Conservation (phyloP, 2,888 invertebrate genomes). For the Ophioninae sp. region DNA sequence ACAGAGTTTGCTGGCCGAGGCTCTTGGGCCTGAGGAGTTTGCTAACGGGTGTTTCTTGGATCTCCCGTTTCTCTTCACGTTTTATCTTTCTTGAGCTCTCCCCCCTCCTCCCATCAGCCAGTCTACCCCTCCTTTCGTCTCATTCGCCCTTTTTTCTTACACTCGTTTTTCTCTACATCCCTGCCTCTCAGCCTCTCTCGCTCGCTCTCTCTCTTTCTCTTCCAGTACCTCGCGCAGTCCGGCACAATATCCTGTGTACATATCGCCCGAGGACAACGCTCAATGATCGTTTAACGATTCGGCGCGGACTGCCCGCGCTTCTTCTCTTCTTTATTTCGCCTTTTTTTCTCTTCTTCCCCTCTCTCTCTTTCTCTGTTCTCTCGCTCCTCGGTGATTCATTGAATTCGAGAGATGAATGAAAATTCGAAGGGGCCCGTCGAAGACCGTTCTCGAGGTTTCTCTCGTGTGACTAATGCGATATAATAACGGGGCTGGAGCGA, state of each 20-base stretch:
- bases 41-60: slow-evolving; percentile 61
- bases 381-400: slow-evolving; percentile 62
- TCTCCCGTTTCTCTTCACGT: slow-evolving; percentile 57
- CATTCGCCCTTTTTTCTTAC: slow-evolving; percentile 20
- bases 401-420: slow-evolving; percentile 66
- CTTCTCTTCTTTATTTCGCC: slow-evolving; percentile 38
- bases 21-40: slow-evolving; percentile 40
- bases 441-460: slow-evolving; percentile 8
- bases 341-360: slow-evolving; percentile 46
- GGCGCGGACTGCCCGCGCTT: slow-evolving; percentile 49
- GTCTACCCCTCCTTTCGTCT: background rate
- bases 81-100: slow-evolving; percentile 32
- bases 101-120: background rate
- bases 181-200: too few relatives aligned
- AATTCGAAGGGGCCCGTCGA: slow-evolving; percentile 23
- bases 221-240: slow-evolving; percentile 14
- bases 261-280: slow-evolving; percentile 59
- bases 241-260: slow-evolving; percentile 45
- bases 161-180: background rate
- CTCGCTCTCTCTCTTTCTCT: slow-evolving; percentile 22
- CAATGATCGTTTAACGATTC: slow-evolving; percentile 66
- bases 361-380: slow-evolving; percentile 10
- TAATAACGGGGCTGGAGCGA: background rate
- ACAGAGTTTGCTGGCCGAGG: slow-evolving; percentile 45
- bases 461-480: background rate